These are phyloP conservation scores for Merluccius polli DNA, from an alignment of 2,797 vertebrate species.

Conservation along the genomic window DNA sequence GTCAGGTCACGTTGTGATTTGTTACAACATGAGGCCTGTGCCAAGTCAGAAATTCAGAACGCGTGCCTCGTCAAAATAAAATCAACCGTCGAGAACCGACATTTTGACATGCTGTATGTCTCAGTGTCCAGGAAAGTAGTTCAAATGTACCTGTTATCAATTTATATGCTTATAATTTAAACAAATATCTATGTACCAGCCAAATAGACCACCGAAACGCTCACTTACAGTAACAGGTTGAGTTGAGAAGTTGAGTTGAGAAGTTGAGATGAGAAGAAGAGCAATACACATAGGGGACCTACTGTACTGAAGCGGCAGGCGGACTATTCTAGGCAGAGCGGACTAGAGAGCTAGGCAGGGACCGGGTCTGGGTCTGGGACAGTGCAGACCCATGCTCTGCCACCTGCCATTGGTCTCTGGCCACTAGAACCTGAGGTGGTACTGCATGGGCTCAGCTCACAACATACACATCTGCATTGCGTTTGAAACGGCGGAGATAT, in stretches of 20 bases:
- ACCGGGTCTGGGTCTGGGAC: not conserved
- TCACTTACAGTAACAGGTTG: not conserved
- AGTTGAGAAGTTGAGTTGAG: not conserved
- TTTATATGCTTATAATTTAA: not conserved
- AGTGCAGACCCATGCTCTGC: not conserved
- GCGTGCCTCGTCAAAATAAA: not conserved
- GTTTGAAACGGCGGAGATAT: not conserved
- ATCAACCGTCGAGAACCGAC: too few relatives aligned
- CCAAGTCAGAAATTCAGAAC: not conserved
- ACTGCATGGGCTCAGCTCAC: not conserved
- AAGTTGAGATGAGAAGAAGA: not conserved
- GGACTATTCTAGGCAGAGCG: not conserved
- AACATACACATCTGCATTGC: not conserved
- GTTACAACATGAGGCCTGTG: not conserved
- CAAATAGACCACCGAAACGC: not conserved
- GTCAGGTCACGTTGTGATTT: conserved; percentile 16
- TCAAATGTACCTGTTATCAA: not conserved
- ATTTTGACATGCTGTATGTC: too few relatives aligned
- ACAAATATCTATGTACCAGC: not conserved
- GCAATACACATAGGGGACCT: too few relatives aligned
- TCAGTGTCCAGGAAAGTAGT: not conserved
- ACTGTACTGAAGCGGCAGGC: not conserved
- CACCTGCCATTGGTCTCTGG: not conserved
- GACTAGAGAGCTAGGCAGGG: not conserved
- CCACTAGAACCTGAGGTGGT: not conserved